Base-by-base conservation (phyloP, 1,140 invertebrate genomes). In the Hyles vespertilio region DNA sequence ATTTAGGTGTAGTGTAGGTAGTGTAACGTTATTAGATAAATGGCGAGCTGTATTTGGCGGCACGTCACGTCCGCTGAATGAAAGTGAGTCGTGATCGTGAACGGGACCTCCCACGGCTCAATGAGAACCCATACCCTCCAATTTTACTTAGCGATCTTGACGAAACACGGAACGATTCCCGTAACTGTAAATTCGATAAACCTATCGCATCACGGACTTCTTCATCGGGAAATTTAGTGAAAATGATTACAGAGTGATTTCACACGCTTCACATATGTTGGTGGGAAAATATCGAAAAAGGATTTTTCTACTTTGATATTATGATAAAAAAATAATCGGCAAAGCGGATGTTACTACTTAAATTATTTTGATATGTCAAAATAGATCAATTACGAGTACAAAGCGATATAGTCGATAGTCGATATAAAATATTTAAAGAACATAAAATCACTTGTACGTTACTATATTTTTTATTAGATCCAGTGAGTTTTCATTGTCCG, bases 1-100 rank as follows among this genome's bases (percentile, higher is more conserved):
- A 54, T 54, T 54, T 54, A 51, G 50, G 32, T 51, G 8, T 40
- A 53, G 22, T 56, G 45, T 56, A 48, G 54, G 58, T 65, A 57
- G 54, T 43, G 52, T 67, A 67, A 66, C 71, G 63, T 69, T 78
- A 81, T 79, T 79, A 79, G 75, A 81, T 81, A 79, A 82, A 74
- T 74, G 75, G 70, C 66, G 77, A 75, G 79, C 75, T 80, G 71
- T 69, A 76, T 81, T 81, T 76, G 67, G 72, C 71, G 58, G 49
- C 51, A 67, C 72, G 74, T 83, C 80, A 85, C 80, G 82, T 85
- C 57, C 61, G 52, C 69, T 64, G 66, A 75, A 69, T 63, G 70
- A 79, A 76, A 84, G 72, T 74, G 74, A 85, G 74, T 79, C 69
- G 72, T 65, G 69, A 66, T 69, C 60, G 66, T 63, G 74, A 53